phyloP scores from a whole-genome alignment of 1,140 invertebrate species.

The Mizuhopecten yessoensis region DNA sequence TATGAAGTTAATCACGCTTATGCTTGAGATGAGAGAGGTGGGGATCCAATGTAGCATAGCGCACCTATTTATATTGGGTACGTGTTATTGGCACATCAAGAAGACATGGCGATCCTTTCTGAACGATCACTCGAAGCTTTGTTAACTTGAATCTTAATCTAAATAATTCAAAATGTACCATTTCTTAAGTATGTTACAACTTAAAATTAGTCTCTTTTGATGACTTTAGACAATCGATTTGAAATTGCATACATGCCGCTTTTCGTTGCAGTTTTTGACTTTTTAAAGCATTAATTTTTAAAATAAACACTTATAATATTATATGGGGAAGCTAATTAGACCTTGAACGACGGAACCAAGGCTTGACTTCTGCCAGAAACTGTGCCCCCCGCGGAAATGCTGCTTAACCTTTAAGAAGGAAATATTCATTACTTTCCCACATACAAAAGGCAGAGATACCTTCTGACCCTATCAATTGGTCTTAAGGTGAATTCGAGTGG shows the following conservation, averaged over 20 bases:
- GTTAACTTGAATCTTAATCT: too few species aligned
- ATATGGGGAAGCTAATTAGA: neutral
- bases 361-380: neutral
- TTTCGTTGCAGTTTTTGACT: too few species aligned
- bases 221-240: too few species aligned
- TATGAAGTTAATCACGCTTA: neutral
- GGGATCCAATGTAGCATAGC: neutral
- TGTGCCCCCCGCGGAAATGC: constrained; percentile 8
- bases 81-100: neutral
- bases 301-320: too few species aligned
- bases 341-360: neutral
- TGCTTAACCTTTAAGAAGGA: constrained; percentile 26
- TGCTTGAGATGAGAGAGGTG: neutral
- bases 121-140: neutral
- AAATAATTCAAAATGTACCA: neutral
- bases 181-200: too few species aligned
- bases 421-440: constrained; percentile 39
- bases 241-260: too few species aligned
- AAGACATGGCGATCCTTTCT: neutral
- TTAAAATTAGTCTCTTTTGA: too few species aligned
- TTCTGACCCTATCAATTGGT: constrained; percentile 33
- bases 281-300: too few species aligned
- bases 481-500: constrained; percentile 6
- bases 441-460: constrained; percentile 25
- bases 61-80: neutral